These are phyloP conservation scores for Cotesia chilonis DNA, from an alignment of 1,140 invertebrate species.

Conservation along the genomic window DNA sequence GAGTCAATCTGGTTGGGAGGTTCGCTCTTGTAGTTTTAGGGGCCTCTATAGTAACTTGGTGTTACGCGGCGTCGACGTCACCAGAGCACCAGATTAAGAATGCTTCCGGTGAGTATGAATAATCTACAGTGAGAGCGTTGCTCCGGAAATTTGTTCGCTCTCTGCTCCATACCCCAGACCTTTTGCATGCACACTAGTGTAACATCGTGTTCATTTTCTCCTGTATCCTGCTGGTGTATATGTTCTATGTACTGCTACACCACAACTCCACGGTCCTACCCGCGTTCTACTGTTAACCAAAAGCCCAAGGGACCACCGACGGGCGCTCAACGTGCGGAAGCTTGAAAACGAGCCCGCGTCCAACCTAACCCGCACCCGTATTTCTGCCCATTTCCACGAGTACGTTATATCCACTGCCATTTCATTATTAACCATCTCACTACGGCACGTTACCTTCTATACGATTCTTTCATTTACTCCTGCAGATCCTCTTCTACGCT, in stretches of 20 bases:
- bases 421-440: constrained; percentile 37
- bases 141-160: constrained; percentile 37
- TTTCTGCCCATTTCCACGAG: no score
- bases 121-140: constrained; percentile 26
- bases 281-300: constrained; percentile 22
- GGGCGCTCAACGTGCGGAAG: constrained; percentile 11
- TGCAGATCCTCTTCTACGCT: neutral
- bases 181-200: no score
- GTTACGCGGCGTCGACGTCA: neutral
- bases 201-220: no score
- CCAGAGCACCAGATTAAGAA: constrained; percentile 54
- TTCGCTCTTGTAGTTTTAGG: constrained; percentile 48
- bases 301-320: constrained; percentile 29
- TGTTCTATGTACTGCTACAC: constrained; percentile 7
- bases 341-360: constrained; percentile 22
- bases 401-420: constrained; percentile 9
- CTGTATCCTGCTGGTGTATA: no score
- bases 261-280: neutral
- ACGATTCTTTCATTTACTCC: constrained; percentile 30
- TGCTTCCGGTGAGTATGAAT: constrained; percentile 56
- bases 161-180: constrained; percentile 7
- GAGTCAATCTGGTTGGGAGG: constrained; percentile 51
- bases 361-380: neutral
- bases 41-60: constrained; percentile 44
- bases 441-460: neutral